Conservation (phyloP, 2,113 vertebrate species). For the Crotalus tigris region DNA sequence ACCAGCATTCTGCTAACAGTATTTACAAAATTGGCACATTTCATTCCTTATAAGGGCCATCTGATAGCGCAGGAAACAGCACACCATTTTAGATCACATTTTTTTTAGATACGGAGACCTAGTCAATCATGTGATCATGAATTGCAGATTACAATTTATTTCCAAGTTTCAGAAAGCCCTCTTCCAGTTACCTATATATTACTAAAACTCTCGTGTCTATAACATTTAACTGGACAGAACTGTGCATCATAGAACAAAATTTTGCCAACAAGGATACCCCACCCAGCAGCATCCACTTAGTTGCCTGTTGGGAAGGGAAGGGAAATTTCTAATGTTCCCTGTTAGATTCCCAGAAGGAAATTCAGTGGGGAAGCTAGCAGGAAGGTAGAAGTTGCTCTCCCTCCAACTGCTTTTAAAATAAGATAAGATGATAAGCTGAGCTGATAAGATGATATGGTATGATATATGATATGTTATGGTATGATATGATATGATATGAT, state of each 20-base stretch:
- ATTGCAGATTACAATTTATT: neutral
- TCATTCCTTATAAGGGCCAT: neutral
- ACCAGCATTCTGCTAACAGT: neutral
- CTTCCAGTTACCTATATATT: neutral
- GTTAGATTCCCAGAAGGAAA: too few species aligned
- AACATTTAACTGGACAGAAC: neutral
- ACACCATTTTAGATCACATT: neutral
- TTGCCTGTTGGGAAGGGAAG: too few species aligned
- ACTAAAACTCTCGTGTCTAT: neutral
- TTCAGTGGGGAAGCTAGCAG: too few species aligned
- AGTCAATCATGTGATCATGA: neutral
- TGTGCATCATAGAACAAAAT: neutral
- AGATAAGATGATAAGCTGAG: too few species aligned
- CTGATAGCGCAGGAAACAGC: neutral
- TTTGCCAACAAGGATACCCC: neutral
- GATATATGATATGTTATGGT: too few species aligned
- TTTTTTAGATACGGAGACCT: neutral
- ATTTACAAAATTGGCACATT: neutral
- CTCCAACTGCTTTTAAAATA: too few species aligned
- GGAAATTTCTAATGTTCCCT: too few species aligned
- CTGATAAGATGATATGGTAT: too few species aligned
- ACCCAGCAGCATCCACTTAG: too few species aligned
- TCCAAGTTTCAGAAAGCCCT: neutral
- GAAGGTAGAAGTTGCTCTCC: too few species aligned
- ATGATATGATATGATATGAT: too few species aligned